Base-by-base conservation (phyloP, 2,888 invertebrate species). In the Morpho achilles region DNA sequence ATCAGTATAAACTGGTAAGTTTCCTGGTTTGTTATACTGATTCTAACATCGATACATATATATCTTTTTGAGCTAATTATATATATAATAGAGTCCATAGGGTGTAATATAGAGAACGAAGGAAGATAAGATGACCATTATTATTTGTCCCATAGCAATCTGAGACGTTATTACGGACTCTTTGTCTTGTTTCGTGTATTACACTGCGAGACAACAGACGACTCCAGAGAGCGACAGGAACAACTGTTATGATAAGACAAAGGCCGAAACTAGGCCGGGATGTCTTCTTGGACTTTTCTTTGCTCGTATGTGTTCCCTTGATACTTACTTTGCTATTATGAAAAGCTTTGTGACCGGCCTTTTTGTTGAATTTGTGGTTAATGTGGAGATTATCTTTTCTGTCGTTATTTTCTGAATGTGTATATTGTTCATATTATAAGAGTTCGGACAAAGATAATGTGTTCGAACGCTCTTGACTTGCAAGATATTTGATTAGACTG, bases 281-380 rank as follows among this genome's bases (percentile, higher is more conserved):
- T 23, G 48, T 32, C 48, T 41, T 48, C 23, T 45, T 16, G 10
- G 40, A 50, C 43, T 43, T 52, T 52, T 50, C 42, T 55, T 59
- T 56, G n/a, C 59, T 51, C 53, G 50, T 51, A 53, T 58, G 59
- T 59, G 46, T 56, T 51, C 49, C 43, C 54, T 58, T 59, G 56
- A 61, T 46, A 39, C 48, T 59, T 62, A 53, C 59, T 62, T 53
- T 53, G 59, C 61, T 56, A 53, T 62, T 59, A 59, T 53, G 56
- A 56, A 59, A 59, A 56, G 58, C 50, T 59, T 62, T 56, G 59
- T 53, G 56, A 50, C 32, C 53, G 48, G 50, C 50, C 52, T 52
- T 43, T 51, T 53, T 53, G 58, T 54, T 50, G 39, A 50, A 50
- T 52, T 55, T 58, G 55, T 48, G 55, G 54, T 56, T 61, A 61